Conservation (phyloP, 92 coral and sea anemone genomes). For the Bergia puertoricense region DNA sequence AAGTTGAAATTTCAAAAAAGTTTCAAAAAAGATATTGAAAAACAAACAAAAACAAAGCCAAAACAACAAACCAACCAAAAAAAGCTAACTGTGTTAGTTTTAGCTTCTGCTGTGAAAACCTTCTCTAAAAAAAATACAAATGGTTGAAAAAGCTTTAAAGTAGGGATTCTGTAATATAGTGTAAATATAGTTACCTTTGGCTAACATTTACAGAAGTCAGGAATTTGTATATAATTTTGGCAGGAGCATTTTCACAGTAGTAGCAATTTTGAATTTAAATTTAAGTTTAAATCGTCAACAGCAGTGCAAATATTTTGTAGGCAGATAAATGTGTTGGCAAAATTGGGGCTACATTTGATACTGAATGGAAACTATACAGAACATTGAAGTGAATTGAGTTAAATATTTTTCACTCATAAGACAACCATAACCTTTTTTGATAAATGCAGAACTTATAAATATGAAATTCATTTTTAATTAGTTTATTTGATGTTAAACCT, state of each 20-base stretch:
- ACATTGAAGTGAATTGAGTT: neutral
- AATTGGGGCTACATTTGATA: neutral
- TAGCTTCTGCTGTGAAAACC: conserved; percentile 10
- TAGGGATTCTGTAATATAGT: neutral
- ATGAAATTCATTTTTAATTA: too few relatives aligned
- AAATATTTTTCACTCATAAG: neutral
- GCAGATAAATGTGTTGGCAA: neutral
- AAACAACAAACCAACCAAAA: conserved; percentile 34
- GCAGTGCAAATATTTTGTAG: neutral
- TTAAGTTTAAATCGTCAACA: neutral
- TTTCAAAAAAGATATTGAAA: neutral
- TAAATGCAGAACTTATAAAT: neutral
- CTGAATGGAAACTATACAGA: too few relatives aligned
- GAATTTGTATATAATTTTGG: neutral
- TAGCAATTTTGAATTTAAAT: neutral
- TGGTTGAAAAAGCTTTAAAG: neutral
- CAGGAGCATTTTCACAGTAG: neutral
- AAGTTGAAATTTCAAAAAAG: conserved; percentile 3
- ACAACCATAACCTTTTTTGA: neutral
- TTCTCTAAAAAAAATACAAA: too few relatives aligned
- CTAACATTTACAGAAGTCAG: neutral
- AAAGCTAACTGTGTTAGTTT: conserved; percentile 23
- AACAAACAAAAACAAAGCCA: conserved; percentile 13
- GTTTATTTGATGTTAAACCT: neutral
- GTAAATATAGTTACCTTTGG: too few relatives aligned